phyloP scores from a whole-genome alignment of 1,140 invertebrate species.

The Drosophila sulfurigaster region DNA sequence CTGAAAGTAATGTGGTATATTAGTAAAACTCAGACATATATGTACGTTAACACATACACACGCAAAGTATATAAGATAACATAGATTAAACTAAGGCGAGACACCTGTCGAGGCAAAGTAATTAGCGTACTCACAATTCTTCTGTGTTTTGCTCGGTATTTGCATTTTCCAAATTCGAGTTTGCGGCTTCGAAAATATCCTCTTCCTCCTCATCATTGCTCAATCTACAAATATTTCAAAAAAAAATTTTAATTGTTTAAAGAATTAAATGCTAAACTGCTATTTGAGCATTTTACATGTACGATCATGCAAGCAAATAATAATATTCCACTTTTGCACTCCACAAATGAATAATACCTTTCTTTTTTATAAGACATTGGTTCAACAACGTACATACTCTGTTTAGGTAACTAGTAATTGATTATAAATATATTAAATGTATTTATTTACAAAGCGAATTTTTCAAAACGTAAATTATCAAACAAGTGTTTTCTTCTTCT shows the following conservation, averaged over 20 bases:
- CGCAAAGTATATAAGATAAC: background rate
- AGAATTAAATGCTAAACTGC: no score
- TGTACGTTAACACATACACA: no score
- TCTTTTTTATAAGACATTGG: slow-evolving; percentile 63
- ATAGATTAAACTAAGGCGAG: background rate
- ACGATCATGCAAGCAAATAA: background rate
- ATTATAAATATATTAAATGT: slow-evolving; percentile 9
- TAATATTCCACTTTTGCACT: background rate
- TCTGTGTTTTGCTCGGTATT: slow-evolving; percentile 44
- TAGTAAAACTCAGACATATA: background rate
- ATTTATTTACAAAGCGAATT: slow-evolving; percentile 8
- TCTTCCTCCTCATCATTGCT: slow-evolving; percentile 37
- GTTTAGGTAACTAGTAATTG: background rate
- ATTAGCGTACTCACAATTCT: slow-evolving; percentile 29
- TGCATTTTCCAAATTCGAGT: slow-evolving; percentile 36
- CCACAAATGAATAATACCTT: slow-evolving; percentile 48
- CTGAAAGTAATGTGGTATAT: slow-evolving; percentile 41
- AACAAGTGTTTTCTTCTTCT: slow-evolving; percentile 21
- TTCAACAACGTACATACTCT: slow-evolving; percentile 15
- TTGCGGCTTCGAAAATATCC: slow-evolving; percentile 20
- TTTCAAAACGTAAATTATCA: slow-evolving; percentile 23
- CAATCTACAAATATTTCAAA: background rate
- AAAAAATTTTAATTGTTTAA: background rate
- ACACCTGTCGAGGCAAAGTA: slow-evolving; percentile 20
- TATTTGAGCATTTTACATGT: background rate